A percentile compares a stretch with the other conserved stretches of the same genome.
Conservation (phyloP, 2,797 vertebrate genomes). For the Acanthurus leucopareius region DNA sequence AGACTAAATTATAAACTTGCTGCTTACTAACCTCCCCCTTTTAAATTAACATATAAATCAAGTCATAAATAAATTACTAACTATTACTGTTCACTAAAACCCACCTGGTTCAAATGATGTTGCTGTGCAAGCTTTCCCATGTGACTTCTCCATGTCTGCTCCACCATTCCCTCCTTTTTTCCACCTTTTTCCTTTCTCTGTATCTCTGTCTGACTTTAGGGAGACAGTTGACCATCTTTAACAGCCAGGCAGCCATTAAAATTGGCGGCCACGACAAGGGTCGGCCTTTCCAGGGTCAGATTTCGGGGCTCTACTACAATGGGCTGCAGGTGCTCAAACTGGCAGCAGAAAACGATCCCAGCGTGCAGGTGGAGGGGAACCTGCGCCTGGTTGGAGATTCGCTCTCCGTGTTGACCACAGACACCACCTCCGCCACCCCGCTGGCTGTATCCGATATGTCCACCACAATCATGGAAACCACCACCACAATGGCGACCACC, state of each 20-base stretch:
- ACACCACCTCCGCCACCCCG: slow-evolving; percentile 92
- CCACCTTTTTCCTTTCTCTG: slow-evolving; percentile 44
- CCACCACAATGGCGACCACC: slow-evolving; percentile 97
- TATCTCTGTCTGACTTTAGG: slow-evolving; percentile 81
- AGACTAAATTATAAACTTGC: slow-evolving; percentile 48
- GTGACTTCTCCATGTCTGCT: slow-evolving; percentile 59
- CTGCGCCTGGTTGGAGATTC: slow-evolving; percentile 93
- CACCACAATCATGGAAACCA: slow-evolving; percentile 98
- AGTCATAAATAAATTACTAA: slow-evolving; percentile 45
- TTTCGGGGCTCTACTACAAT: slow-evolving; percentile 97
- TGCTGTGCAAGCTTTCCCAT: slow-evolving; percentile 45
- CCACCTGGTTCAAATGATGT: slow-evolving; percentile 61
- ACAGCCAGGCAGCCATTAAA: slow-evolving; percentile 96
- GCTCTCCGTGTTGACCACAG: slow-evolving; percentile 90
- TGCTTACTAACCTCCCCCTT: slow-evolving; percentile 51
- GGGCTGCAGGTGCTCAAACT: slow-evolving; percentile 96
- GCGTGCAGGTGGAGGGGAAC: slow-evolving; percentile 93
- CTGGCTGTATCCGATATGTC: slow-evolving; percentile 94
- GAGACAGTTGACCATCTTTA: slow-evolving; percentile 98
- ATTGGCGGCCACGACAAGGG: slow-evolving; percentile 94
- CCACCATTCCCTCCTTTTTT: slow-evolving; percentile 47
- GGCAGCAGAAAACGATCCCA: slow-evolving; percentile 94
- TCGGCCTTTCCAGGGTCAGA: slow-evolving; percentile 96
- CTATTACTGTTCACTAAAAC: slow-evolving; percentile 40
- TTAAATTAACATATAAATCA: slow-evolving; percentile 56